Percentiles rank a stretch among this genome's conserved stretches.
phyloP scores from a whole-genome alignment of 2,113 vertebrate species.

The Suricata suricatta region DNA sequence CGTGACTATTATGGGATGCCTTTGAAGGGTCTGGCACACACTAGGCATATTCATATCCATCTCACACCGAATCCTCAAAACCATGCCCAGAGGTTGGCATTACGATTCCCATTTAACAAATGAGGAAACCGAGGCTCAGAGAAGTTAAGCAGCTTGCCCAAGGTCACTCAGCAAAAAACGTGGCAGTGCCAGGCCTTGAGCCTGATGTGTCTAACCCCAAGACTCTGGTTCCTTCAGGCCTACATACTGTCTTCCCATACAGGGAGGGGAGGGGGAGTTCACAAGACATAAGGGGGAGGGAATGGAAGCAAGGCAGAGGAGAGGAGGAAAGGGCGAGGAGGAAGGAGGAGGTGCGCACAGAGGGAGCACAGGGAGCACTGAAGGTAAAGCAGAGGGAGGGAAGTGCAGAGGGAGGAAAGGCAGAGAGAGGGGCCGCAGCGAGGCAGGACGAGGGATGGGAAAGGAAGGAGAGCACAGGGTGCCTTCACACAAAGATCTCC shows the following conservation, averaged over 20 bases:
- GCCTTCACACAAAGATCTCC: background rate
- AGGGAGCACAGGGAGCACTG: background rate
- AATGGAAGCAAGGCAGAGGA: background rate
- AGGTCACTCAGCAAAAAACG: background rate
- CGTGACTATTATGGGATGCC: background rate
- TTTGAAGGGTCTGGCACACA: background rate
- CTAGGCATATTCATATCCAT: background rate
- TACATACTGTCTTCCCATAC: background rate
- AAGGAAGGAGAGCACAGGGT: background rate
- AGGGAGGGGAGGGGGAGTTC: background rate
- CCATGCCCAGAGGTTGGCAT: background rate
- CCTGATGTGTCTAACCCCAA: background rate
- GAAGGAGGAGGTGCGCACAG: accelerated
- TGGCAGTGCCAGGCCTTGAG: background rate
- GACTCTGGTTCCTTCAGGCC: background rate
- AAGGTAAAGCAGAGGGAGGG: background rate
- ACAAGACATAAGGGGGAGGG: background rate
- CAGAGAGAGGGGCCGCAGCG: background rate
- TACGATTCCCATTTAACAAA: constrained; percentile 12
- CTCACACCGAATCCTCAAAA: constrained; percentile 54
- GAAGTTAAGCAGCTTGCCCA: constrained; percentile 56
- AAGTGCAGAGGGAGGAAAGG: too few species aligned
- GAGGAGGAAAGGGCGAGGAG: background rate
- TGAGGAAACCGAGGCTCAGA: constrained; percentile 65
- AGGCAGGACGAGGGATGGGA: background rate